Conservation (phyloP, 1,140 invertebrate species). For the Fopius arisanus region DNA sequence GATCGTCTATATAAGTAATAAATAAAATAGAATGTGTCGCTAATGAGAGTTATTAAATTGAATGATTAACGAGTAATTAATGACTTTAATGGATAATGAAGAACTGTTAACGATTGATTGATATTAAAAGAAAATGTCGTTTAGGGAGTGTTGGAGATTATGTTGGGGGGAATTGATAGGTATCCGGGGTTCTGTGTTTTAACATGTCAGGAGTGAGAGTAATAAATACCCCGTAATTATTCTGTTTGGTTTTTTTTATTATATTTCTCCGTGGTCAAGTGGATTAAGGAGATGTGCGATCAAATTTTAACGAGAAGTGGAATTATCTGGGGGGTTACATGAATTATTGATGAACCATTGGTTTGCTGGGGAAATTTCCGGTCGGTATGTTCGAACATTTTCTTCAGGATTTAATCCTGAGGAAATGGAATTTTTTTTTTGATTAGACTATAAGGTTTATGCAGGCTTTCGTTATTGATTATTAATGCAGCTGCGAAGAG, state of each 20-base stretch:
- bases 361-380: background rate
- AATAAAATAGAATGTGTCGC: background rate
- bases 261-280: background rate
- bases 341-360: constrained; percentile 43
- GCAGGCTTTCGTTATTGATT: background rate
- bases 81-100: background rate
- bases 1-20: constrained; percentile 2
- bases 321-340: constrained; percentile 28
- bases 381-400: background rate
- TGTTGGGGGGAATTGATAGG: background rate
- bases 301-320: constrained; percentile 18
- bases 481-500: no score
- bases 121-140: background rate
- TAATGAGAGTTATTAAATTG: background rate
- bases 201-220: background rate
- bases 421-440: background rate
- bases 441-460: background rate
- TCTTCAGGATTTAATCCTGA: background rate
- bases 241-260: background rate
- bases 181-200: background rate
- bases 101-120: constrained; percentile 4
- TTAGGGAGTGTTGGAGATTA: constrained; percentile 2
- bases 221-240: background rate
- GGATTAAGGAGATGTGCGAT: constrained; percentile 36
- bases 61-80: background rate